These are phyloP conservation scores for Augiades crinisus DNA, from an alignment of 2,888 invertebrate genomes.

Conservation along the genomic window DNA sequence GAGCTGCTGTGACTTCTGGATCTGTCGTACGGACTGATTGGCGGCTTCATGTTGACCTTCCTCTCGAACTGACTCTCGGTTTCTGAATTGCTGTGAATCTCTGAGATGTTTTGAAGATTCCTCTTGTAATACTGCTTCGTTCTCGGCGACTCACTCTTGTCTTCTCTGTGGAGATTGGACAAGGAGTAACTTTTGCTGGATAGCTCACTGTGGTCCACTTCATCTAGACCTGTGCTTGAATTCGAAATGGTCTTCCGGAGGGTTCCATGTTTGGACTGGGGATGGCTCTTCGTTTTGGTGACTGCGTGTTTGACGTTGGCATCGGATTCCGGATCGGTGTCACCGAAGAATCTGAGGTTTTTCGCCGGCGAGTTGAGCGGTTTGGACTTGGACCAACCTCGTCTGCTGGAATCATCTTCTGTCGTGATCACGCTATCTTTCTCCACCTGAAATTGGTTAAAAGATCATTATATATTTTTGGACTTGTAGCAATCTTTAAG, in stretches of 20 bases:
- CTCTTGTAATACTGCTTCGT: slow-evolving; percentile 63
- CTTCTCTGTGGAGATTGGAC: slow-evolving; percentile 63
- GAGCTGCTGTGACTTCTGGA: slow-evolving; percentile 74
- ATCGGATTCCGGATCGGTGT: slow-evolving; percentile 90
- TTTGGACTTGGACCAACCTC: slow-evolving; percentile 57
- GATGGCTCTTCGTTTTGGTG: slow-evolving; percentile 54
- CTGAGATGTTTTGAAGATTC: slow-evolving; percentile 82
- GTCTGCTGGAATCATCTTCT: slow-evolving; percentile 78
- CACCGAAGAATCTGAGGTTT: slow-evolving; percentile 91
- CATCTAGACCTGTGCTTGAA: slow-evolving; percentile 69
- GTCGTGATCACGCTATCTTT: slow-evolving; percentile 77
- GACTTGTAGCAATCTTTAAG: no score
- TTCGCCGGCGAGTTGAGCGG: slow-evolving; percentile 79
- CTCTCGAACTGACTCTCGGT: slow-evolving; percentile 62
- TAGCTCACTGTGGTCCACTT: slow-evolving; percentile 60
- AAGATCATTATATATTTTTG: no score
- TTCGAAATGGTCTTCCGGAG: slow-evolving; percentile 68
- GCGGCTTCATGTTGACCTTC: slow-evolving; percentile 57
- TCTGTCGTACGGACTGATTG: slow-evolving; percentile 68
- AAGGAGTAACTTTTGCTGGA: slow-evolving; percentile 69
- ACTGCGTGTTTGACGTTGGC: slow-evolving; percentile 66
- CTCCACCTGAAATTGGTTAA: slow-evolving; percentile 62
- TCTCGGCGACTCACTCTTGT: slow-evolving; percentile 55
- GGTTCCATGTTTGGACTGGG: slow-evolving; percentile 51
- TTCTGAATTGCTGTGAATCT: slow-evolving; percentile 72